phyloP scores from a whole-genome alignment of 1,140 invertebrate genomes.

The Brachionus rotundiformis region DNA sequence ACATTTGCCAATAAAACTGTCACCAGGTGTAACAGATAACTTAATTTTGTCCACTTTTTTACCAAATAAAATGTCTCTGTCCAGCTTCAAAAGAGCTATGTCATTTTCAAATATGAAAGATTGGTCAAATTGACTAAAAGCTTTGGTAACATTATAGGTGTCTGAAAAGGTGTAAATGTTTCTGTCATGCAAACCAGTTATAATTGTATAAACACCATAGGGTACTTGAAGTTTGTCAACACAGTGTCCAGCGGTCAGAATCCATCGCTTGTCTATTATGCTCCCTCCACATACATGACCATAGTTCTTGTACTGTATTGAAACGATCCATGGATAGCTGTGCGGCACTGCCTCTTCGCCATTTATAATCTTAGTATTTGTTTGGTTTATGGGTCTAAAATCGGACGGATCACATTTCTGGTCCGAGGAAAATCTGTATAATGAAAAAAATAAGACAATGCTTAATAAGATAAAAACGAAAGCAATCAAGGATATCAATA shows the following conservation, averaged over 20 bases:
- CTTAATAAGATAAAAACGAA: too few species aligned
- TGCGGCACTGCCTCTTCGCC: neutral
- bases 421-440: too few species aligned
- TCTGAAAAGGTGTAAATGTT: neutral
- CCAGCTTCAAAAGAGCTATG: neutral
- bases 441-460: too few species aligned
- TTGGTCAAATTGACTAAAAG: neutral
- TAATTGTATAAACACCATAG: neutral
- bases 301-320: neutral
- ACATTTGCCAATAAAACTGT: neutral
- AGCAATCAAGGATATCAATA: too few species aligned
- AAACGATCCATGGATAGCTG: conserved; percentile 11
- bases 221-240: neutral
- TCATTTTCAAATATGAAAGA: neutral
- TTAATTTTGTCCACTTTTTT: neutral
- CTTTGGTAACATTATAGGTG: neutral
- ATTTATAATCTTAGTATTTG: neutral
- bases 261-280: neutral
- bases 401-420: neutral
- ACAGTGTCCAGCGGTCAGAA: conserved; percentile 19
- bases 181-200: neutral
- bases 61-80: neutral
- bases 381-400: neutral
- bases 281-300: neutral
- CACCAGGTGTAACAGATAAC: neutral